Percentiles rank a stretch among this genome's conserved stretches.
These are phyloP conservation scores for Palythoa grandiflora DNA, from an alignment of 92 coral and sea anemone species.

Conservation along the genomic window DNA sequence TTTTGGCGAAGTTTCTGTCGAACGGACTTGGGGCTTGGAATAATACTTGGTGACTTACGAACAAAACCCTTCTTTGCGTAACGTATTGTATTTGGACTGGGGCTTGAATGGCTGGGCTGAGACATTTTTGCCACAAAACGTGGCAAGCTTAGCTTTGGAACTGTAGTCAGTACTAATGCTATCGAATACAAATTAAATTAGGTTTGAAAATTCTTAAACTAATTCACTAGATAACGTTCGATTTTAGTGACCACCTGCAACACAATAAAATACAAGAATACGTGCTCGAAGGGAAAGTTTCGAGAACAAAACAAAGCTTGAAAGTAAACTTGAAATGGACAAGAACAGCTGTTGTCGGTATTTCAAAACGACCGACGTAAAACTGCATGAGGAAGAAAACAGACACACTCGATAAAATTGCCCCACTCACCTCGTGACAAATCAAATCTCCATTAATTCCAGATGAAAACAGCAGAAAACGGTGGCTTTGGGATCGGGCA, in stretches of 20 bases:
- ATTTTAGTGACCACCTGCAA: neutral
- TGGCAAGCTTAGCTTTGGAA: constrained; percentile 25
- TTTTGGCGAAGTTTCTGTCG: constrained; percentile 7
- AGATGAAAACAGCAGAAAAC: constrained; percentile 18
- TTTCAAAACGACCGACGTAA: constrained; percentile 14
- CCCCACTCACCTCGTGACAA: constrained; percentile 5
- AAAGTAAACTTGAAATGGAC: constrained; percentile 31
- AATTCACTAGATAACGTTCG: constrained; percentile 2
- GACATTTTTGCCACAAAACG: constrained; percentile 30
- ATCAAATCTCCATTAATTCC: neutral
- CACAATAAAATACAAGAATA: too few species aligned
- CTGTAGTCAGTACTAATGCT: neutral
- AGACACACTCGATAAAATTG: constrained; percentile 21
- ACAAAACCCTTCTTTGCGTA: constrained; percentile 17
- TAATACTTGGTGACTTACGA: constrained; percentile 3
- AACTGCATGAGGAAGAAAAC: constrained; percentile 16
- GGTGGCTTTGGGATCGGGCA: neutral
- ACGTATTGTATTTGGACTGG: neutral
- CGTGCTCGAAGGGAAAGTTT: neutral
- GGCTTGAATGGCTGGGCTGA: constrained; percentile 21
- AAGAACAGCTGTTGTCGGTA: constrained; percentile 25
- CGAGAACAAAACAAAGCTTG: constrained; percentile 14
- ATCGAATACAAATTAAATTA: constrained; percentile 3
- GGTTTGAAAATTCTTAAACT: constrained; percentile 2
- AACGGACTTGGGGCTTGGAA: constrained; percentile 30